These are phyloP conservation scores for Hystrix brachyura DNA, from an alignment of 2,113 vertebrate genomes.

Conservation along the genomic window DNA sequence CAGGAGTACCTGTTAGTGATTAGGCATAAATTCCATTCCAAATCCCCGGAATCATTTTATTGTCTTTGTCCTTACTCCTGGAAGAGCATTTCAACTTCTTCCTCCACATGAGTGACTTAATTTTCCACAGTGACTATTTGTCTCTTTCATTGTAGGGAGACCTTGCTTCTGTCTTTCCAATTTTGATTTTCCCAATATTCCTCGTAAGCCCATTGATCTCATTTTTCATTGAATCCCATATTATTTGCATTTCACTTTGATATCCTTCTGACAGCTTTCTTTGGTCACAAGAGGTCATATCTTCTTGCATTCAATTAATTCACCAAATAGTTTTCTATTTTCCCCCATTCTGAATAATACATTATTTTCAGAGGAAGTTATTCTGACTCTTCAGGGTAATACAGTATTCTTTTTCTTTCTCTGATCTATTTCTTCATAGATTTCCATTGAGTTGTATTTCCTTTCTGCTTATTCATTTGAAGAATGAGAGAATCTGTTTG, in stretches of 20 bases:
- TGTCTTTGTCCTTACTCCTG: not conserved
- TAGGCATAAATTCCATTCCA: not conserved
- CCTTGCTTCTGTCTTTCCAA: not conserved
- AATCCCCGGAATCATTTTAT: not conserved
- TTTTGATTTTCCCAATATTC: constrained; percentile 22
- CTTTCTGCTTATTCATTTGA: not conserved
- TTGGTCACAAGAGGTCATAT: not conserved
- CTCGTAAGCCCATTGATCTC: not conserved
- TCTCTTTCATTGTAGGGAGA: not conserved
- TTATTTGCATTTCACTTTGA: constrained; percentile 23
- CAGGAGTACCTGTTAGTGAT: not conserved
- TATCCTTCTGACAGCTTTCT: not conserved
- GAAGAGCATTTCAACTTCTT: not conserved
- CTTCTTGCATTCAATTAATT: not conserved
- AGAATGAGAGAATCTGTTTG: not conserved
- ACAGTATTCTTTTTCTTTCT: not conserved
- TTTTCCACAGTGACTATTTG: constrained; percentile 22
- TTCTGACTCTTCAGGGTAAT: not conserved
- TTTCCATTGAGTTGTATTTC: not conserved
- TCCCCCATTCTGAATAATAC: not conserved
- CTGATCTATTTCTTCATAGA: not conserved
- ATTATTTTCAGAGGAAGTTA: not conserved
- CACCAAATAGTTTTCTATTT: not conserved
- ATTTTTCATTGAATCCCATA: constrained; percentile 15
- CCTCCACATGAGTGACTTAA: not conserved